Conservation (phyloP, 2,888 invertebrate genomes). For the Erebia aethiops region DNA sequence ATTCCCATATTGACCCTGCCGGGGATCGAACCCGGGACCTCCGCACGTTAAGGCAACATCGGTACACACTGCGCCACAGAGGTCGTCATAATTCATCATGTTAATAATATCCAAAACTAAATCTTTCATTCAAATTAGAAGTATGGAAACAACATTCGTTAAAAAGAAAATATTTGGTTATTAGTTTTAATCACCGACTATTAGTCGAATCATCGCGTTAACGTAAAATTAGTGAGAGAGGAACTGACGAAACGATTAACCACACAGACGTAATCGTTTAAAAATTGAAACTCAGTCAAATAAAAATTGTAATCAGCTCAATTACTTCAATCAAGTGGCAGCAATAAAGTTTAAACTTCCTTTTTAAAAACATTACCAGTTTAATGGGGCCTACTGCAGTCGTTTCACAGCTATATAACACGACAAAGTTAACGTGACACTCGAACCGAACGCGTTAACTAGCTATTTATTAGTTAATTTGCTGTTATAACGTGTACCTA, state of each 20-base stretch:
- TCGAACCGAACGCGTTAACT: too few species aligned
- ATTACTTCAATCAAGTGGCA: constrained; percentile 15
- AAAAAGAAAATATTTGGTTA: constrained; percentile 14
- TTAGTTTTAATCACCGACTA: constrained; percentile 16
- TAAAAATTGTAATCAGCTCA: background rate
- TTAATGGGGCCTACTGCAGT: constrained; percentile 11
- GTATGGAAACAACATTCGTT: constrained; percentile 3
- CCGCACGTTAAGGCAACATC: too few species aligned
- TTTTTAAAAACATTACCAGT: constrained; percentile 20
- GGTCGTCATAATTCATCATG: too few species aligned
- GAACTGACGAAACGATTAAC: constrained; percentile 1
- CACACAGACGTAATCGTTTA: constrained; percentile 2
- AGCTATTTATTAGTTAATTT: too few species aligned
- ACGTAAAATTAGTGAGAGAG: constrained; percentile 7
- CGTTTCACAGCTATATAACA: too few species aligned
- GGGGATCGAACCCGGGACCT: too few species aligned
- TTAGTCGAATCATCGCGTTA: background rate
- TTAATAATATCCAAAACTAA: constrained; percentile 2
- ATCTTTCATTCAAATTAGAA: constrained; percentile 4
- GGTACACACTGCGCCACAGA: too few species aligned
- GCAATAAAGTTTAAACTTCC: constrained; percentile 21
- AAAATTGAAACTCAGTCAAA: constrained; percentile 8
- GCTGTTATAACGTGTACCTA: too few species aligned
- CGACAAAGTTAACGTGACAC: too few species aligned
- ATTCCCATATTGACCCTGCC: too few species aligned